Conservation (phyloP, 2,113 vertebrate species). For the Microtus oregoni region DNA sequence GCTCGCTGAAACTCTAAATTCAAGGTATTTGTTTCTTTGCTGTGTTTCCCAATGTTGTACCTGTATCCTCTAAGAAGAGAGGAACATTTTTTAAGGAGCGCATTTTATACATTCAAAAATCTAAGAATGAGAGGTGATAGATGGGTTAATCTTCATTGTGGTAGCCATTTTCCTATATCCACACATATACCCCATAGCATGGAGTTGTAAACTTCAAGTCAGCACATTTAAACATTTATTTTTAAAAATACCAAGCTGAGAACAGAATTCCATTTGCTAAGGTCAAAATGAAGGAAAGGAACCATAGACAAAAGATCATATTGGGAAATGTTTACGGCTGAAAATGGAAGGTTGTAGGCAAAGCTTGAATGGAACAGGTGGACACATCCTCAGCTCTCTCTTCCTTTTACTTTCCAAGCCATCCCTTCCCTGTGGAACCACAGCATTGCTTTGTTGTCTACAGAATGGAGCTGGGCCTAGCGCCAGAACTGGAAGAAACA, state of each 20-base stretch:
- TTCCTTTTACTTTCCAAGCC: neutral
- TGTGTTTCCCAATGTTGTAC: neutral
- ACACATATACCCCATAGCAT: neutral
- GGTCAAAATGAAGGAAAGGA: neutral
- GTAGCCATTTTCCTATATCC: neutral
- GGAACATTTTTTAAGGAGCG: neutral
- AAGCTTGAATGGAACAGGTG: neutral
- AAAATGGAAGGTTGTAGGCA: neutral
- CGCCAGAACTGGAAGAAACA: neutral
- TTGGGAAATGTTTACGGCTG: neutral
- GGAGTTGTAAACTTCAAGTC: neutral
- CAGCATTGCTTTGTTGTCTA: neutral
- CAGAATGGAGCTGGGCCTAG: neutral
- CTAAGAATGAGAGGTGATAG: neutral
- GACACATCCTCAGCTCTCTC: neutral
- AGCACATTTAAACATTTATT: neutral
- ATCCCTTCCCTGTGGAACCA: neutral
- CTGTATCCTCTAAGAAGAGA: neutral
- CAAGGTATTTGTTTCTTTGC: conserved; percentile 19
- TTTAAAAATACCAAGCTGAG: neutral
- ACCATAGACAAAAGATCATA: neutral
- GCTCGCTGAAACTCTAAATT: neutral
- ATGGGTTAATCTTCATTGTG: neutral
- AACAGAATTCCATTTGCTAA: neutral
- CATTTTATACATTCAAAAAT: neutral